Base-by-base conservation (phyloP, 2,797 vertebrate genomes). In the Rhinogobio ventralis region DNA sequence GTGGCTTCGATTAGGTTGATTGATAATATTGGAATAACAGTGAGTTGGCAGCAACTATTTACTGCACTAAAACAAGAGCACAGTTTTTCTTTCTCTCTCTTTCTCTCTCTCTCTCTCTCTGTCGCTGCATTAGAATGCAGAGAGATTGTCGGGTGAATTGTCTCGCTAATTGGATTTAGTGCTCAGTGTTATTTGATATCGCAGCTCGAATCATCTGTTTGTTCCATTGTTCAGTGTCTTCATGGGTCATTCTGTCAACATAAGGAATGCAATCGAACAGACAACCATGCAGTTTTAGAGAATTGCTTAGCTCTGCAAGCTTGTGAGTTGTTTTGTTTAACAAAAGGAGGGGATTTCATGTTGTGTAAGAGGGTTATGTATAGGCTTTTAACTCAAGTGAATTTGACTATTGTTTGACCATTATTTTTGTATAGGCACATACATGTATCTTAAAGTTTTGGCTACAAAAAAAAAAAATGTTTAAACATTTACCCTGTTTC, bases 181-280 rank as follows among this genome's bases (percentile, higher is more conserved):
- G 79, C 86, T 89, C 79, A 79, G 79, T 87, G 86, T 86, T 87
- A 77, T 87, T 88, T 86, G 87, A 86, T 86, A 90, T 91, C 94
- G 90, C 95, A 95, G 94, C 90, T 90, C 92, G 93, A 94, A 93
- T 93, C 91, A 87, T 93, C 89, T 91, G 91, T 93, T 92, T 94
- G 90, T 89, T 91, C 90, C 82, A 92, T 93, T 92, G 88, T 91
- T 92, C 88, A 86, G 80, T 89, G 85, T 92, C 91, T 91, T 87
- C 83, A 78, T 92, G 90, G 88, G 91, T 91, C 67, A 53, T 64
- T 78, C 74, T 85, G 80, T 85, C 83, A 85, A 72, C 62, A 79
- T 79, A 79, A 82, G 82, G 69, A 84, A 84, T 84, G 82, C 74
- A 69, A 72, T 60, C 33, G 45, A 64, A 60, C 72, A 80, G 75